A percentile compares a stretch with the other conserved stretches of the same genome.
phyloP scores from a whole-genome alignment of 2,888 invertebrate species.

The Drosophila mercatorum region DNA sequence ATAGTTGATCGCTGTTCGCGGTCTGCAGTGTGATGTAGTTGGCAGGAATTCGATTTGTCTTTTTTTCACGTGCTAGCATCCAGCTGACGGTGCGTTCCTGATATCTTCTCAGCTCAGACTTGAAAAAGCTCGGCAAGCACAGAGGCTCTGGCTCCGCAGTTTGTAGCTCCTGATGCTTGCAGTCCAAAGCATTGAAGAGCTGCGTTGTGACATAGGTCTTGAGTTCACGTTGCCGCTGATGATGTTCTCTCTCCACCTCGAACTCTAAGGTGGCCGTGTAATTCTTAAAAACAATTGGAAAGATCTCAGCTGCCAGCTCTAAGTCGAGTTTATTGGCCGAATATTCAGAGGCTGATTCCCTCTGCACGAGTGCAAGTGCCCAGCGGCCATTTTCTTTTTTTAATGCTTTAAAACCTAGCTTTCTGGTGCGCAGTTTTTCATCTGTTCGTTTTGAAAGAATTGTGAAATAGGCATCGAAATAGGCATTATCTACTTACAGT shows the following conservation, averaged over 20 bases:
- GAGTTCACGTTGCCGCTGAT: conserved; percentile 49
- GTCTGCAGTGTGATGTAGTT: conserved; percentile 62
- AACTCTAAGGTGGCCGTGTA: conserved; percentile 53
- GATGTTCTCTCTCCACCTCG: conserved; percentile 42
- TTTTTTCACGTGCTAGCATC: conserved; percentile 88
- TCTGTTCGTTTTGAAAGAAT: conserved; percentile 31
- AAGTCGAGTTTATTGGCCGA: conserved; percentile 34
- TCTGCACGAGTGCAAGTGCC: conserved; percentile 23
- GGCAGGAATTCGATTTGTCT: conserved; percentile 31
- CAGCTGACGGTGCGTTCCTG: conserved; percentile 88
- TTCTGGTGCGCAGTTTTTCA: conserved; percentile 32
- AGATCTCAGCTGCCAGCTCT: conserved; percentile 35
- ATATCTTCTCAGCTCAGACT: conserved; percentile 87
- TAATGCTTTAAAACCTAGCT: conserved; percentile 37
- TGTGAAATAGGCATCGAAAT: neutral
- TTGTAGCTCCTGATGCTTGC: conserved; percentile 42
- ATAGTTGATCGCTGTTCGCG: conserved; percentile 54
- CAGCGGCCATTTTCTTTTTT: conserved; percentile 1
- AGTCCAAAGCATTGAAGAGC: conserved; percentile 74
- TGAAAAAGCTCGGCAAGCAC: conserved; percentile 79
- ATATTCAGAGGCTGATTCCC: neutral
- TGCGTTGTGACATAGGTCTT: conserved; percentile 79
- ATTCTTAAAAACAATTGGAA: conserved; percentile 61
- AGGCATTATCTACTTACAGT: conserved; percentile 23
- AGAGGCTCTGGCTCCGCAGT: neutral